Evolutionary conservation across 1,140 invertebrate species (phyloP).

Genomic region (Dreissena polymorpha): DNA sequence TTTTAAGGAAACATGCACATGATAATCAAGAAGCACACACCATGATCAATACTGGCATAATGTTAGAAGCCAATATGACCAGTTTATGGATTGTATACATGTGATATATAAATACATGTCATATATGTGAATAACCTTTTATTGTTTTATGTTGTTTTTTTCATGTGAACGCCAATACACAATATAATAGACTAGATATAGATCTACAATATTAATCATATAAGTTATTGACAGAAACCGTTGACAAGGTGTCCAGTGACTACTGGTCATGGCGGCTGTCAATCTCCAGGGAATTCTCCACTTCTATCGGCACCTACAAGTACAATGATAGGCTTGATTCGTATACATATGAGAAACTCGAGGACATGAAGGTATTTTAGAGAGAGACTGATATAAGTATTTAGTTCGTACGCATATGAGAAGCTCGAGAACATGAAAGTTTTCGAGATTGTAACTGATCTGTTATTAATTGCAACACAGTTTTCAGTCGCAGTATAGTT

Average conservation of each 20-base stretch:
- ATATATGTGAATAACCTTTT: no score
- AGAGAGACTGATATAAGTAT: not conserved
- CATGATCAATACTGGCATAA: no score
- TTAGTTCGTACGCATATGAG: not conserved
- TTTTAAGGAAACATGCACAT: no score
- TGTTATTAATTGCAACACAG: not conserved
- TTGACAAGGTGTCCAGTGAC: slow-evolving; percentile 57
- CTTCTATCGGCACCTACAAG: slow-evolving; percentile 52
- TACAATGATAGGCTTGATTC: slow-evolving; percentile 64
- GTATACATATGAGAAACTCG: slow-evolving; percentile 52
- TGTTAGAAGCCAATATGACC: no score
- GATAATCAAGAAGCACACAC: no score
- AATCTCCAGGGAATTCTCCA: slow-evolving; percentile 64
- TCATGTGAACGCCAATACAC: no score
- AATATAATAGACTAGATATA: no score
- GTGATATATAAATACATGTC: no score
- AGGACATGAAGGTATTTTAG: slow-evolving; percentile 26
- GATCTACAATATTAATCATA: no score
- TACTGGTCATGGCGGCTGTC: slow-evolving; percentile 65
- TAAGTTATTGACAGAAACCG: not conserved
- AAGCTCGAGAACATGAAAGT: not conserved
- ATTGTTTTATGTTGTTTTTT: no score
- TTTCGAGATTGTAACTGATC: not conserved
- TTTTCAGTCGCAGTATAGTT: no score
- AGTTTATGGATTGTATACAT: no score